Base-by-base conservation (phyloP, 2,113 vertebrate genomes). In the Accipiter cooperii region DNA sequence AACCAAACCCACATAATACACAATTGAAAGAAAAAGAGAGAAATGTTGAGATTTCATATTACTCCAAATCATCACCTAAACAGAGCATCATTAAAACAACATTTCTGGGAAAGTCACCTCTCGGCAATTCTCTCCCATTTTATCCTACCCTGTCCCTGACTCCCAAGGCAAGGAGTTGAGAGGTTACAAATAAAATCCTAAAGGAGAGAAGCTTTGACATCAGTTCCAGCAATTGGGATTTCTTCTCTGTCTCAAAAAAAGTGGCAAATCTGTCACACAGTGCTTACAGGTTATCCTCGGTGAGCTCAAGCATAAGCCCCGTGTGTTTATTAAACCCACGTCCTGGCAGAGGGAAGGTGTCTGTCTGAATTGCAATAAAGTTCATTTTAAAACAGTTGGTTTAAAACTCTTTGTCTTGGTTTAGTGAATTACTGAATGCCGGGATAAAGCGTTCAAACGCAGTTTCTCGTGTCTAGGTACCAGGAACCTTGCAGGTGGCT, bases 251-350 rank as follows among this genome's bases (percentile, higher is more conserved):
- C 90, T 93, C 91, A 36, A 91, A 87, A 92, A 60, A 79, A 84
- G 90, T 86, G 87, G 87, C 73, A 96, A 78, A 95, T 83, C 89
- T 74, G 91, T 87, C 97, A 81, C 84, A 71, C 49, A 75, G 93
- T 87, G 92, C 96, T 98, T 90, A 83, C 76, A 36, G 46, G 82
- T 86, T 94, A 97, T 97, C 97, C 52, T 76, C 2, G 3, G 66
- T 16, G 87, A 96, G 66, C 97, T 97, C 95, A 76, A 87, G 55
- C 40, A 5, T 89, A 95, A 98, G 95, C 89, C 94, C 22, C 13
- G 70, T 78, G 70, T 95, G 83, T 93, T 94, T 94, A 68, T 84
- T 93, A 96, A 97, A 92, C 65, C 66, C 11, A 0, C 34, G 79
- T 73, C 75, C 79, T 76, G 95, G 92, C 82, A 83, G 83, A 87